Evolutionary conservation across 2,113 vertebrate genomes (phyloP).

Genomic region (Marcusenius ussheri): DNA sequence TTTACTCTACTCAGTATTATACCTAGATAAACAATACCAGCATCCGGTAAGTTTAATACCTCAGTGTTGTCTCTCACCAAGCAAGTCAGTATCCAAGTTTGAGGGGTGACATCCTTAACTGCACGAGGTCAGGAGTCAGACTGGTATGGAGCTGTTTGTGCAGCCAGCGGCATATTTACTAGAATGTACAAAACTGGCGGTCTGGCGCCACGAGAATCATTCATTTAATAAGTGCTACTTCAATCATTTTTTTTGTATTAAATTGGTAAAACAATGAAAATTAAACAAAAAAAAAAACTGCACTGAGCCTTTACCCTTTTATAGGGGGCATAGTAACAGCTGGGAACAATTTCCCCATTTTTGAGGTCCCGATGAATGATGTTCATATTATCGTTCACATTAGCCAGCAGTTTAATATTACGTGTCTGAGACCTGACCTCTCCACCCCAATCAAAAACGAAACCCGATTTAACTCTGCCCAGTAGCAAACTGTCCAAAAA

Average conservation of each 20-base stretch:
- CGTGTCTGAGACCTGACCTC: neutral
- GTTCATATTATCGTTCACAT: slow-evolving; percentile 6
- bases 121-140: neutral
- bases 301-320: neutral
- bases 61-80: neutral
- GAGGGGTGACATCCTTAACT: neutral
- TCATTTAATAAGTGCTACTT: neutral
- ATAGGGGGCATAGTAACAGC: neutral
- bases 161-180: neutral
- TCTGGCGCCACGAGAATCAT: neutral
- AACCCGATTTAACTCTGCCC: neutral
- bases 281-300: neutral
- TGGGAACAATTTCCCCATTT: neutral
- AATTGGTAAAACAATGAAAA: neutral
- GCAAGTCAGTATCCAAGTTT: neutral
- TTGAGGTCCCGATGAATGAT: neutral
- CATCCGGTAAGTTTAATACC: neutral
- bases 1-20: neutral
- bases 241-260: neutral
- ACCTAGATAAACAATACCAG: neutral
- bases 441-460: slow-evolving; percentile 4
- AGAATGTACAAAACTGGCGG: neutral
- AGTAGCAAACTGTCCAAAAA: neutral
- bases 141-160: neutral
- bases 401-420: neutral